Percentiles rank a stretch among this genome's conserved stretches.
phyloP scores from a whole-genome alignment of 2,113 vertebrate genomes.

The Anolis carolinensis region DNA sequence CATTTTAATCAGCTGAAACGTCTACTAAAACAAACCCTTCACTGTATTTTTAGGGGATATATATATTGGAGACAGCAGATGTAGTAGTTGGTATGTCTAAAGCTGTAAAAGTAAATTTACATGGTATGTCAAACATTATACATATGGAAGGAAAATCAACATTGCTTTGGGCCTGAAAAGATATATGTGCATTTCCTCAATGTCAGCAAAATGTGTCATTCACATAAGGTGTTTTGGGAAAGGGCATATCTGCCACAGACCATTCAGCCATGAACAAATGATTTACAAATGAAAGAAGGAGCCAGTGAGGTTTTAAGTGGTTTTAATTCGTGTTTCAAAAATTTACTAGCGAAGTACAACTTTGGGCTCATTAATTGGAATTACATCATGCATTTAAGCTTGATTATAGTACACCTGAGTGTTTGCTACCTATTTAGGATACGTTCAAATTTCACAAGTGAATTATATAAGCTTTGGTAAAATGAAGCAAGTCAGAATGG shows the following conservation, averaged over 20 bases:
- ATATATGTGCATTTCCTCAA: conserved; percentile 65
- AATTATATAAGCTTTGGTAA: background rate
- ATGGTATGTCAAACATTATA: conserved; percentile 73
- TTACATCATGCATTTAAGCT: conserved; percentile 5
- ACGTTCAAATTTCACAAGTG: background rate
- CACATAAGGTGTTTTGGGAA: conserved; percentile 55
- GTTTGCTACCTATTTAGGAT: conserved; percentile 5
- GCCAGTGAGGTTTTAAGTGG: conserved; percentile 9
- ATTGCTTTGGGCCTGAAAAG: conserved; percentile 62
- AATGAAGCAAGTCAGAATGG: background rate
- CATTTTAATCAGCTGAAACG: conserved; percentile 9
- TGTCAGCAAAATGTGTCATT: conserved; percentile 66
- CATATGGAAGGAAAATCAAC: conserved; percentile 62
- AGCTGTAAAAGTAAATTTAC: conserved; percentile 71
- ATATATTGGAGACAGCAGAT: conserved; percentile 52
- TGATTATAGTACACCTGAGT: conserved; percentile 1
- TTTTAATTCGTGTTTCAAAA: conserved; percentile 53
- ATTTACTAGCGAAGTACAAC: conserved; percentile 42
- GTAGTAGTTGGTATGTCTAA: conserved; percentile 67
- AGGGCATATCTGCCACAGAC: conserved; percentile 7
- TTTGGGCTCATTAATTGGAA: conserved; percentile 28
- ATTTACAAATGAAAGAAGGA: conserved; percentile 37
- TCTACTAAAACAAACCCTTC: conserved; percentile 54
- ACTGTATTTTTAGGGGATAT: conserved; percentile 63
- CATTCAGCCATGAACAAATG: background rate